Evolutionary conservation across 2,113 vertebrate species (phyloP).

Genomic region (Oxyura jamaicensis): DNA sequence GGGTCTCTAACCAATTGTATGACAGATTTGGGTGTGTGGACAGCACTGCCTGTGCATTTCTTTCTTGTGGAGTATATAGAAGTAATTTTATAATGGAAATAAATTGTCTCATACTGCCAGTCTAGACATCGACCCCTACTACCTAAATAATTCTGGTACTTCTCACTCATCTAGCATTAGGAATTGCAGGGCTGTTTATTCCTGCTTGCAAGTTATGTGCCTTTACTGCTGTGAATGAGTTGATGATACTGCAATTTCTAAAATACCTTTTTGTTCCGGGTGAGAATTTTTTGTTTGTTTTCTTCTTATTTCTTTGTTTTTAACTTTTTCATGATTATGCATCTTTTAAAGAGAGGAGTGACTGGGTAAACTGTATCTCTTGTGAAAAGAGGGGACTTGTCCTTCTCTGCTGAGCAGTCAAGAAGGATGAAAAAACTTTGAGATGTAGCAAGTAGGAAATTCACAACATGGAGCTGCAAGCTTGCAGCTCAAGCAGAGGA

Average conservation of each 20-base stretch:
- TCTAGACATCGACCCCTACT: not conserved
- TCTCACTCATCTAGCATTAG: not conserved
- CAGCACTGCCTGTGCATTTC: too few species aligned
- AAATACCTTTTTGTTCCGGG: not conserved
- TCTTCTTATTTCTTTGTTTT: not conserved
- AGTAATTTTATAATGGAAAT: not conserved
- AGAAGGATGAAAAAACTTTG: not conserved
- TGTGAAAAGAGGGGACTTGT: not conserved
- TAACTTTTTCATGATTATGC: not conserved
- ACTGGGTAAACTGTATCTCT: not conserved
- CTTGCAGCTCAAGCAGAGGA: not conserved
- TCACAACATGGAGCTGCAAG: not conserved
- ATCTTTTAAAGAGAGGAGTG: not conserved
- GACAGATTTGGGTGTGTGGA: too few species aligned
- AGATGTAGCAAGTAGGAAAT: not conserved
- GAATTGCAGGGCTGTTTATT: not conserved
- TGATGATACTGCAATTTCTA: not conserved
- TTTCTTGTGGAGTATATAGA: not conserved
- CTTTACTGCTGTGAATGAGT: not conserved
- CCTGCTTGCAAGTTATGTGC: not conserved
- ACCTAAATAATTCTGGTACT: not conserved
- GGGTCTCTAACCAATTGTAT: too few species aligned
- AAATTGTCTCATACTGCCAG: not conserved
- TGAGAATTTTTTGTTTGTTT: not conserved
- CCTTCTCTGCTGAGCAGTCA: not conserved